Base-by-base conservation (phyloP, 2,888 invertebrate genomes). In the Parnassius glacialis region DNA sequence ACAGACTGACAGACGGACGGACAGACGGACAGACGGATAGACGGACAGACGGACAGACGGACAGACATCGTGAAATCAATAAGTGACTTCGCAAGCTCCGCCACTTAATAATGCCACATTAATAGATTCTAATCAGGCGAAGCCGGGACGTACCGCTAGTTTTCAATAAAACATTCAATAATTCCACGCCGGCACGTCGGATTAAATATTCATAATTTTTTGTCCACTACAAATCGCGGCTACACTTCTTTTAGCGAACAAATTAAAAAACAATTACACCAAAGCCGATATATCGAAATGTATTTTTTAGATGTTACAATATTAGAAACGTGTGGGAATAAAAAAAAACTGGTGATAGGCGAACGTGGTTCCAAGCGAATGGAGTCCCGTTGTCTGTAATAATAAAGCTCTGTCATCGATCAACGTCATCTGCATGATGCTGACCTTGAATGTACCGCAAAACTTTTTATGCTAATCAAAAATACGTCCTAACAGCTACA, bases 331-430 rank as follows among this genome's bases (percentile, higher is more conserved):
- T 54, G 62, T 41, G 54, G 47, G 57, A 53, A 52, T 43, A 53
- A 48, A 57, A 60, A 57, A 57, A 54, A 13, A 10, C 3, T 25
- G 34, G 20, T 13, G 20, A 55, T 51, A 60, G 54, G 51, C 42
- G 10, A 60, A 55, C 44, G 43, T 13, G 10, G 25, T 43, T 52
- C 48, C 3, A 16, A 45, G 43, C 54, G 13, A 52, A 56, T 53
- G 50, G 2, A 16, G 45, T 64, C 50, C 63, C 61, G 61, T 65
- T 59, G 56, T 65, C 59, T 57, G 57, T 64, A 67, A 34, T 66
- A 67, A 69, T 65, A 69, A 75, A 75, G 69, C 67, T 68, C 68
- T 78, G 75, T 75, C 80, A 79, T 80, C 79, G 70, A 80, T 80
- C 81, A 79, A 74, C 71, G 75, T 76, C 72, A 74, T 74, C 69